Percentiles rank a stretch among this genome's conserved stretches.
Evolutionary conservation across 2,888 invertebrate genomes (phyloP).

Genomic region (Dichetophora obliterata): DNA sequence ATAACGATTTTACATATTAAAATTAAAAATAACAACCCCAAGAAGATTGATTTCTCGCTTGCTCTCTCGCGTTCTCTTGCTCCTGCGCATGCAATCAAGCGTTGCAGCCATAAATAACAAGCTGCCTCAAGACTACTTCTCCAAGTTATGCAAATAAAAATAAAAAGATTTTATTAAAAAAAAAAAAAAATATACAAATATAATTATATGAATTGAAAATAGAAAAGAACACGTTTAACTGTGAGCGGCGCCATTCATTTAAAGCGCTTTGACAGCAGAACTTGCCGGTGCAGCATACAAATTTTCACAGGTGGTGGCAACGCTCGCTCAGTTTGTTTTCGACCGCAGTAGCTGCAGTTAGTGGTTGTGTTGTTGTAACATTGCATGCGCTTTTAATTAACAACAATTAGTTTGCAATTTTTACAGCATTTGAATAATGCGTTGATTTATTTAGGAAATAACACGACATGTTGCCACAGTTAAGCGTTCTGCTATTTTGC

Average conservation of each 20-base stretch:
- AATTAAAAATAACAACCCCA: background rate
- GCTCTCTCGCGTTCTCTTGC: too few species aligned
- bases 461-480: background rate
- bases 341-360: background rate
- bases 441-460: constrained; percentile 18
- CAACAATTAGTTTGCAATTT: constrained; percentile 18
- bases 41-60: background rate
- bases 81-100: background rate
- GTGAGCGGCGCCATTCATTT: constrained; percentile 25
- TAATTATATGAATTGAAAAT: background rate
- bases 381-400: constrained; percentile 28
- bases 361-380: constrained; percentile 1
- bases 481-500: background rate
- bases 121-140: background rate
- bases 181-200: background rate
- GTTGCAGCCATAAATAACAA: background rate
- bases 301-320: constrained; percentile 16
- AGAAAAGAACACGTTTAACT: constrained; percentile 6
- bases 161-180: constrained; percentile 6
- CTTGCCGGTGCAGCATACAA: background rate
- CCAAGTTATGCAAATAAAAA: background rate
- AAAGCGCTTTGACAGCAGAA: constrained; percentile 9
- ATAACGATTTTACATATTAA: background rate
- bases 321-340: background rate
- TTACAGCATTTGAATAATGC: constrained; percentile 18